These are phyloP conservation scores for Cryptoblepharus egeriae DNA, from an alignment of 2,797 vertebrate genomes.

Conservation along the genomic window DNA sequence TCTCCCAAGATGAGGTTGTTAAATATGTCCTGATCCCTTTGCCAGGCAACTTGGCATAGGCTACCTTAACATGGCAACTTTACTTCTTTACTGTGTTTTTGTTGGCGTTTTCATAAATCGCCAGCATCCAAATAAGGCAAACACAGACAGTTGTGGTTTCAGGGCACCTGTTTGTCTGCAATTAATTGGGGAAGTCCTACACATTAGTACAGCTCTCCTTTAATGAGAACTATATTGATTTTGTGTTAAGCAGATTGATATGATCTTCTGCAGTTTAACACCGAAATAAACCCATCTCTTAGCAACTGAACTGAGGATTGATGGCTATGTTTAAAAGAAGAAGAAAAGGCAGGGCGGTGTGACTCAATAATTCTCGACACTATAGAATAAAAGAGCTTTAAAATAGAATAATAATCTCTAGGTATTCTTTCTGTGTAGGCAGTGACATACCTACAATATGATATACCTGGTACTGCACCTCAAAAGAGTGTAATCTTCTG, in stretches of 20 bases:
- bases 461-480: neutral
- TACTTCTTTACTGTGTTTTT: neutral
- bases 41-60: too few species aligned
- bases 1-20: neutral
- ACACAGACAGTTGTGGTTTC: conserved; percentile 4
- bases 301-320: conserved; percentile 39
- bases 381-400: neutral
- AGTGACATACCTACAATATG: neutral
- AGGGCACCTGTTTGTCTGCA: conserved; percentile 7
- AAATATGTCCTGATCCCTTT: neutral
- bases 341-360: neutral
- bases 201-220: conserved; percentile 19
- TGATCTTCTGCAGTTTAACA: conserved; percentile 51
- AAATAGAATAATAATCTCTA: neutral
- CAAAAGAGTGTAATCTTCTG: neutral
- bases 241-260: conserved; percentile 34
- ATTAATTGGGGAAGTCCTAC: conserved; percentile 38
- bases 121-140: neutral
- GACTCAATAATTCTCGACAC: conserved; percentile 16
- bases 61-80: neutral
- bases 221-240: conserved; percentile 32
- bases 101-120: neutral
- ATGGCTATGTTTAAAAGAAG: conserved; percentile 26
- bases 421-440: neutral
- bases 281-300: conserved; percentile 33